Conservation (phyloP, 2,888 invertebrate genomes). For the Nyleta sp. region DNA sequence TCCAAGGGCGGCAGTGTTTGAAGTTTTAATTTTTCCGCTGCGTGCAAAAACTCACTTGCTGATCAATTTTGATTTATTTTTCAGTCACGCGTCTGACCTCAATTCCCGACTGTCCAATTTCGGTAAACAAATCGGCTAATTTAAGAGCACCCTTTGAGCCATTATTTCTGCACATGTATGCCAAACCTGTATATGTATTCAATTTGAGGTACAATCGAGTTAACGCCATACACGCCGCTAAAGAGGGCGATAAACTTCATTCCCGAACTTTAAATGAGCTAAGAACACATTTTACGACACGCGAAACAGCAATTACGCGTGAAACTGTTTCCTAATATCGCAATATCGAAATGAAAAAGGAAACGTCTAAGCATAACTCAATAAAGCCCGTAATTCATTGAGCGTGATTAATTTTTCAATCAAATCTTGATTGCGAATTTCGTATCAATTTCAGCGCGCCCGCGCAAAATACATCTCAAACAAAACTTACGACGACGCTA, state of each 20-base stretch:
- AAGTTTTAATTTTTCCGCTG: too few species aligned
- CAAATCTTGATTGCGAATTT: too few species aligned
- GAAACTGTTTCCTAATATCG: not conserved
- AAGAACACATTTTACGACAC: conserved; percentile 11
- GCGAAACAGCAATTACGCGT: conserved; percentile 6
- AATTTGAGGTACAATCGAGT: conserved; percentile 6
- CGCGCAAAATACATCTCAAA: not conserved
- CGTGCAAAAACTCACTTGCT: not conserved
- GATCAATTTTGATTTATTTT: not conserved
- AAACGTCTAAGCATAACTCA: too few species aligned
- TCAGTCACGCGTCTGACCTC: too few species aligned
- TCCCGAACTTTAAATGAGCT: conserved; percentile 24
- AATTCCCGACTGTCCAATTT: not conserved
- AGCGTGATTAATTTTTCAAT: too few species aligned
- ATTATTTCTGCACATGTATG: too few species aligned
- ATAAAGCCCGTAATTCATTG: too few species aligned
- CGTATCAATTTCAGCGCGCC: too few species aligned
- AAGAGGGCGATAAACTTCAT: conserved; percentile 27
- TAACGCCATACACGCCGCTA: conserved; percentile 11
- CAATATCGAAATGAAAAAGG: too few species aligned
- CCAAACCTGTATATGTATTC: not conserved
- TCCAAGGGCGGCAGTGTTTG: too few species aligned
- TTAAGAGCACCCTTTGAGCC: too few species aligned
- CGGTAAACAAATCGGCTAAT: too few species aligned
- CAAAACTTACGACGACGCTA: not conserved